Conservation (phyloP, 92 coral and sea anemone genomes). For the Diadumene lineata region DNA sequence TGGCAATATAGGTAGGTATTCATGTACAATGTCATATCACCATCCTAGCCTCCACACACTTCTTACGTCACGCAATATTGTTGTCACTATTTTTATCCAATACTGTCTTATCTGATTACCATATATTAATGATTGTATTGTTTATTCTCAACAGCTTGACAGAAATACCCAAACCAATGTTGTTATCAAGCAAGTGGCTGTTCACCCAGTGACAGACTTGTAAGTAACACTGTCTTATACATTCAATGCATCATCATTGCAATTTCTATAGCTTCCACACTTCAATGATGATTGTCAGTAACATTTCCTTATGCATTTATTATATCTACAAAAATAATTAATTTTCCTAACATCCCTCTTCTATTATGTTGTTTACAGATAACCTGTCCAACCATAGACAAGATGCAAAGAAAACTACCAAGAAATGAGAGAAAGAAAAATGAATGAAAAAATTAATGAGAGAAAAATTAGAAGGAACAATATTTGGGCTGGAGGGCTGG, state of each 20-base stretch:
- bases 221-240: constrained; percentile 1
- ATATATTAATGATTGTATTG: not conserved
- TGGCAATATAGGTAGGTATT: not conserved
- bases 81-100: not conserved
- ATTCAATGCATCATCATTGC: not conserved
- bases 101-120: not conserved
- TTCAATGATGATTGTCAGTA: not conserved
- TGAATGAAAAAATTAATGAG: not conserved
- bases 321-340: too few relatives aligned
- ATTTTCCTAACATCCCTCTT: not conserved
- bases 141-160: constrained; percentile 8
- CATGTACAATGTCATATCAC: not conserved
- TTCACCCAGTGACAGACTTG: not conserved
- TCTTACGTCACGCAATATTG: not conserved
- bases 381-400: not conserved
- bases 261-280: not conserved
- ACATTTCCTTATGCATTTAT: not conserved
- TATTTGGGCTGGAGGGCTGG: constrained; percentile 11
- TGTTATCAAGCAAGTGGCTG: not conserved
- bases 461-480: not conserved
- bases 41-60: not conserved
- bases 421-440: not conserved
- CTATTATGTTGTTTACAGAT: not conserved
- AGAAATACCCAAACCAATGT: not conserved
- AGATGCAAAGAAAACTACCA: not conserved